Base-by-base conservation (phyloP, 2,797 vertebrate genomes). In the Schizothorax lantsangensis region DNA sequence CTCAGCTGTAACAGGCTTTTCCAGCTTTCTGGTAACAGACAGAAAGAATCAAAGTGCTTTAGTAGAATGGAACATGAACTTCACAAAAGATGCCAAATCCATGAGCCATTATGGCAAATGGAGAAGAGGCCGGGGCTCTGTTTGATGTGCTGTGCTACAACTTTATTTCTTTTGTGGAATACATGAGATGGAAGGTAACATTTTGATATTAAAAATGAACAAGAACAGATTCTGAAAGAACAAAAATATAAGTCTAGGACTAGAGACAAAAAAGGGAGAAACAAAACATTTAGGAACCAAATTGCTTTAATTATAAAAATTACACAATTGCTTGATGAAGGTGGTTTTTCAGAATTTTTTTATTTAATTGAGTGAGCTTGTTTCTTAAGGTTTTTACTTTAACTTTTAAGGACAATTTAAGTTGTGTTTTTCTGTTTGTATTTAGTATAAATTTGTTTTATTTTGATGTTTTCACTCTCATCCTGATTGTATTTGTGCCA, bases 61-160 rank as follows among this genome's bases (percentile, higher is more conserved):
- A 45, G 64, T 19, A 6, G 66, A 72, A 85, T 83, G 52, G 69
- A 57, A 72, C 68, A 47, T 71, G 30, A 71, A 80, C 66, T 62
- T 80, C 40, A 80, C 36, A 69, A 80, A 68, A 49, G 36, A 79
- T 14, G 19, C 49, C 77, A 49, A 80, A 84, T 81, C 81, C 83
- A 47, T 81, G 80, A 71, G 68, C 74, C 79, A 90, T 88, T 88
- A 82, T 71, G 87, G 79, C 78, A 74, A 81, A 72, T 68, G 69
- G 62, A 74, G 68, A 83, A 36, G 73, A 88, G 68, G 43, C 66
- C 21, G 30, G 81, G 26, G 45, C 59, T 33, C 43, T 30, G 43
- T 81, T 68, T 47, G 79, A 81, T 68, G 79, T 36, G 64, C 2
- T 23, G 10, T 81, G 79, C 43, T 68, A 38, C 17, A 2, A 36